Base-by-base conservation (phyloP, 2,113 vertebrate genomes). In the Solenodon paradoxus region DNA sequence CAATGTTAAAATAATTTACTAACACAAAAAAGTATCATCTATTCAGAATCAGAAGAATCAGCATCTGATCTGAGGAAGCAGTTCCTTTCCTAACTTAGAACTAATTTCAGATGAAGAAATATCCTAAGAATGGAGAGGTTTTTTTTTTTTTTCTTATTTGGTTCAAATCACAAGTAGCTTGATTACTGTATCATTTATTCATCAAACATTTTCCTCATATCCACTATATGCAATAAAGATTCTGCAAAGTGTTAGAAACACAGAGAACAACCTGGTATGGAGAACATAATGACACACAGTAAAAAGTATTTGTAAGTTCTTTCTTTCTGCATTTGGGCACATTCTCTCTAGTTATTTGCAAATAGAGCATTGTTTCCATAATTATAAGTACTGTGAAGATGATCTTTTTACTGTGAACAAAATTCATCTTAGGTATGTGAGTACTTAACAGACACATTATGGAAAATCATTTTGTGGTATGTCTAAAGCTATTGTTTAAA, bases 21-120 rank as follows among this genome's bases (percentile, higher is more conserved):
- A 68, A 55, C 53, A 79, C 20, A 64, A 80, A 81, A 45, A 74
- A 49, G n/a, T 40, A n/a, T 3, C 51, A 6, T 16, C 30, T 75
- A n/a, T n/a, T 88, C 16, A 80, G 47, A 93, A 91, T 57, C 45
- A 30, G 49, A 53, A 68, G 20, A 49, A 16, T 57, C 38, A 92
- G 20, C 15, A 12, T 95, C 61, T 61, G 83, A 87, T 7, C 32
- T 53, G 20, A 95, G 30, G 38, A 86, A 45, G 11, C 17, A 86
- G 47, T 24, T 38, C 77, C 72, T 66, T 94, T 71, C 35, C 51
- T 66, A 88, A 84, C 1, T 35, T 12, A 35, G 24, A 95, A 86
- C 1, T 72, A 72, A 90, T 55, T 84, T 64, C 63, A 81, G 66
- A 95, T 32, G 30, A 92, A 81, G 24, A 77, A 93, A 87, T 84